Evolutionary conservation across 2,797 vertebrate species (phyloP), one percentile per base, ranked within the genome.

Genomic region (Macrochelys suwanniensis): DNA sequence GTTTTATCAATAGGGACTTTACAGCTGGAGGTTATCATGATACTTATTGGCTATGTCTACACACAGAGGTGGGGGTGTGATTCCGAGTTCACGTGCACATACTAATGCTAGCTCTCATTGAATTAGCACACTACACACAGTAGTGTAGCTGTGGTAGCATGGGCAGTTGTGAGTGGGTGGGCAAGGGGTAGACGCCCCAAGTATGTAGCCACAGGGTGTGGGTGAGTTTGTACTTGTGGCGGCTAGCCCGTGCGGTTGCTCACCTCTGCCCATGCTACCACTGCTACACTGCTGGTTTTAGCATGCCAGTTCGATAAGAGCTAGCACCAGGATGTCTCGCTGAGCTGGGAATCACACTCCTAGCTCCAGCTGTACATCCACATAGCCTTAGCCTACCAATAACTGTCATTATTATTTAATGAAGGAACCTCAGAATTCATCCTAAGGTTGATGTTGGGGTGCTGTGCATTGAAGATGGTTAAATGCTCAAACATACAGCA

Each of bases 1-100:
- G 76, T 94, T 95, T 93, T 88, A 71, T 68, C 53, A 83, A 74
- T 82, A 79, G 54, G 15, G 76, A 31, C 93, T 95, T 85, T n/a
- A 78, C 49, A 89, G 68, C 3, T 51, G 86, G 79, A 95, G 25
- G 19, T 25, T 54, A 85, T 19, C 89, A 87, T 85, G 87, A 92
- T 81, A 45, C 56, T 65, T n/a, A 65, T 19, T 19, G 33, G 7
- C 16, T n/a, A 9, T 37, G 33, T 65, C 61, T 37, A 17, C 7
- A 65, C 8, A 8, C 33, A 33, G 33, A 65, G 8, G 15, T 65
- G 61, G 8, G 33, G 61, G 16, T 21, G 2, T 65, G 61, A n/a
- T n/a, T n/a, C 33, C 16, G 1, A 8, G 61, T n/a, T n/a, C 16
- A n/a, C 33, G 8, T 65, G n/a, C 17, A 19, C 9, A n/a, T 19